phyloP scores from a whole-genome alignment of 2,888 invertebrate species.

The Eucriotettix oculatus region DNA sequence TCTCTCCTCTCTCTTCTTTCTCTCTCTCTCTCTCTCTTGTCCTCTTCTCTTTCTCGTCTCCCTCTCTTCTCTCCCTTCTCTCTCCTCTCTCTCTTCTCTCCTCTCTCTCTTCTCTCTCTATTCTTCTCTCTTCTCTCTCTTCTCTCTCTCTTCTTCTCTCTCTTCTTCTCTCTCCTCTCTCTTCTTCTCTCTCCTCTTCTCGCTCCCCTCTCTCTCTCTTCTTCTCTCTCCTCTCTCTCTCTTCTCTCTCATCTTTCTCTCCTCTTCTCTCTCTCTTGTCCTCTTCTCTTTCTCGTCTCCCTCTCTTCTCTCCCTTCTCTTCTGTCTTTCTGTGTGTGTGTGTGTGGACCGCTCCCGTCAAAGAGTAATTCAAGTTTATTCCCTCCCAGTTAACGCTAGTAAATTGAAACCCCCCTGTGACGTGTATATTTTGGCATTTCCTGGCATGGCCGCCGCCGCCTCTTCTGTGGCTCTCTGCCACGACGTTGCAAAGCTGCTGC shows the following conservation, averaged over 20 bases:
- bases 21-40: too few relatives aligned
- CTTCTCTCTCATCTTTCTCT: neutral
- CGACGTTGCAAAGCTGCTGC: too few relatives aligned
- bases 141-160: neutral
- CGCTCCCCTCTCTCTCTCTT: neutral
- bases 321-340: too few relatives aligned
- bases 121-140: neutral
- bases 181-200: neutral
- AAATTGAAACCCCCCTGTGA: too few relatives aligned
- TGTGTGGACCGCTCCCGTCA: too few relatives aligned
- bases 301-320: neutral
- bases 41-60: neutral
- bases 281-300: neutral
- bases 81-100: neutral
- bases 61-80: neutral
- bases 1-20: neutral
- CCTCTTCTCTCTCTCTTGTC: neutral
- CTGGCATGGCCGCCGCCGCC: too few relatives aligned
- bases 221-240: neutral
- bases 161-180: neutral
- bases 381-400: too few relatives aligned
- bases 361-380: too few relatives aligned
- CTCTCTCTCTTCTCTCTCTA: neutral
- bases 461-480: too few relatives aligned
- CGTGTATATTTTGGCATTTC: too few relatives aligned